These are phyloP conservation scores for Poeciliopsis presidionis DNA, from an alignment of 2,797 vertebrate genomes.

Conservation along the genomic window DNA sequence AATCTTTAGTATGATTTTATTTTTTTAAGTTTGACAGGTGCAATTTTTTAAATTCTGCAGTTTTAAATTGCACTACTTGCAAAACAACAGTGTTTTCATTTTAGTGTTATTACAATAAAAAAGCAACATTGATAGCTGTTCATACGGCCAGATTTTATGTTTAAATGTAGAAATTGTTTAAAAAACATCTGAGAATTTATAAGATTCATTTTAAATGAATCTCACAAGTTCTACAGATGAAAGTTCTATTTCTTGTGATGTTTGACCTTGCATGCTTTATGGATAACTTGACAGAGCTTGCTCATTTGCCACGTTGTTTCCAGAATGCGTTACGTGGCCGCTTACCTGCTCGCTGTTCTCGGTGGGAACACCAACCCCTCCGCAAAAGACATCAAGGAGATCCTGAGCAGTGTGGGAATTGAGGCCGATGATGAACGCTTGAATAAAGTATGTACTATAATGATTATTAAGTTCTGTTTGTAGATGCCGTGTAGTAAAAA, in stretches of 20 bases:
- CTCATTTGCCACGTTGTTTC: background rate
- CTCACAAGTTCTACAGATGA: background rate
- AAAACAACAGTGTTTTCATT: background rate
- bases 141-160: accelerated
- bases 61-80: background rate
- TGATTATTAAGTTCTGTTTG: background rate
- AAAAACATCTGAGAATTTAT: background rate
- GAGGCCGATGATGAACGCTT: conserved; percentile 83
- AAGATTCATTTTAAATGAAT: background rate
- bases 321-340: conserved; percentile 88
- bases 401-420: conserved; percentile 81
- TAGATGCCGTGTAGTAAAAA: background rate
- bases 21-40: background rate
- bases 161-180: accelerated
- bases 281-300: background rate
- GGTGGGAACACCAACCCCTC: conserved; percentile 83
- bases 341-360: conserved; percentile 85
- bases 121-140: background rate
- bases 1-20: background rate
- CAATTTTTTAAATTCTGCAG: background rate
- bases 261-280: background rate
- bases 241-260: background rate
- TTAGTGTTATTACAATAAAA: too few species aligned
- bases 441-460: conserved; percentile 65
- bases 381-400: conserved; percentile 82